These are phyloP conservation scores for Trichogramma evanescens DNA, from an alignment of 2,888 invertebrate species.

Conservation along the genomic window DNA sequence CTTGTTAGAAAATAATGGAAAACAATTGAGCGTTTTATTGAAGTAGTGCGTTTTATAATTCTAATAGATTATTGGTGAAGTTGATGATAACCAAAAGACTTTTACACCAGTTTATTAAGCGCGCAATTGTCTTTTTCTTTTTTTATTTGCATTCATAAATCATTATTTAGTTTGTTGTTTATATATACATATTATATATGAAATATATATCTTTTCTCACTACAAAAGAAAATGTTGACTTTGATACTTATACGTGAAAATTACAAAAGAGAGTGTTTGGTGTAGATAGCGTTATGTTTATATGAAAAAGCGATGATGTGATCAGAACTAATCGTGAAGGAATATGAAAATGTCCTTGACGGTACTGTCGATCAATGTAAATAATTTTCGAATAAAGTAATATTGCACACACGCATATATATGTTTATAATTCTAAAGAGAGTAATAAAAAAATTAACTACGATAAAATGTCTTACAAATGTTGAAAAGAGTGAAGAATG, in stretches of 20 bases:
- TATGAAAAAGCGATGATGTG: conserved; percentile 20
- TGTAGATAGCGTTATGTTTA: conserved; percentile 31
- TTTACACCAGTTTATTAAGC: no score
- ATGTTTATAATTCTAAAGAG: conserved; percentile 37
- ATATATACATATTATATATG: neutral
- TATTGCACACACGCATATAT: conserved; percentile 32
- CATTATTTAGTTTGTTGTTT: conserved; percentile 19
- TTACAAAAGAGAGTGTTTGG: conserved; percentile 23
- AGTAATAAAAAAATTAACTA: conserved; percentile 3
- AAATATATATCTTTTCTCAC: conserved; percentile 11
- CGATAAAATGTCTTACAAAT: no score
- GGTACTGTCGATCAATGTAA: conserved; percentile 33
- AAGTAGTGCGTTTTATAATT: conserved; percentile 7
- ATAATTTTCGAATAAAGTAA: conserved; percentile 38
- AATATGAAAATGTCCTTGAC: conserved; percentile 15
- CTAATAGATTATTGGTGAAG: neutral
- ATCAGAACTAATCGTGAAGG: conserved; percentile 25
- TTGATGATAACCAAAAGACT: neutral
- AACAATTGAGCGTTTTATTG: conserved; percentile 7
- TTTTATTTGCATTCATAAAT: conserved; percentile 14
- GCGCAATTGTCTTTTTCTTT: conserved; percentile 1
- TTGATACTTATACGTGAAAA: conserved; percentile 19
- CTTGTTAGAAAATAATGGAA: conserved; percentile 7
- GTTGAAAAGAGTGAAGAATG: conserved; percentile 10
- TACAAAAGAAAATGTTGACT: conserved; percentile 15